A percentile compares a stretch with the other conserved stretches of the same genome.
Conservation (phyloP, 2,888 invertebrate genomes). For the Heteromyza rotundicornis region DNA sequence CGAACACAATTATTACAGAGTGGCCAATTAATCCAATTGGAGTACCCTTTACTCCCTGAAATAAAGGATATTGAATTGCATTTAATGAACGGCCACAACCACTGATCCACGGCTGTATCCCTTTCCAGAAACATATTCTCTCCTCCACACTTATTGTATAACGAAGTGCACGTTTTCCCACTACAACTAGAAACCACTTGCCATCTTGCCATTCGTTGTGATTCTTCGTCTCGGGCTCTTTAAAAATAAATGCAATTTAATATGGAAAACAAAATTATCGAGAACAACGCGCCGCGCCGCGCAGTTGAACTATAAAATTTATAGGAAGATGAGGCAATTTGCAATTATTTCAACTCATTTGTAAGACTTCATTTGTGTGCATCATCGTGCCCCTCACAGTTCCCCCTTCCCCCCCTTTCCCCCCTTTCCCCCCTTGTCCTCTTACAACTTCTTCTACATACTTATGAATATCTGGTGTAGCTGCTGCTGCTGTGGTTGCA, state of each 20-base stretch:
- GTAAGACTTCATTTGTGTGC: conserved; percentile 26
- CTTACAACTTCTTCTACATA: no score
- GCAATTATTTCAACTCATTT: conserved; percentile 28
- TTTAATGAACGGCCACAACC: neutral
- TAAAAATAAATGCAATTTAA: conserved; percentile 27
- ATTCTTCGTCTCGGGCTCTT: neutral
- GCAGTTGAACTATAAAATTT: conserved; percentile 12
- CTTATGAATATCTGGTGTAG: neutral
- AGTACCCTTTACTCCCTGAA: neutral
- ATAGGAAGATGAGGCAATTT: conserved; percentile 21
- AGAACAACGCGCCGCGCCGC: neutral
- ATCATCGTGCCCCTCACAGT: neutral
- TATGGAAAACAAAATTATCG: conserved; percentile 16
- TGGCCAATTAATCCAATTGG: conserved; percentile 23
- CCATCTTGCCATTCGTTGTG: neutral
- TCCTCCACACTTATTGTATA: neutral
- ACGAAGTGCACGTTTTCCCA: conserved; percentile 18
- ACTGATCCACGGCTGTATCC: neutral
- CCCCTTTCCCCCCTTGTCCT: no score
- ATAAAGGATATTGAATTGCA: conserved; percentile 3
- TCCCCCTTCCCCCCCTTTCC: neutral
- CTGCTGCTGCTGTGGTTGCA: neutral
- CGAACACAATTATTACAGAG: conserved; percentile 17
- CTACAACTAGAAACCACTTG: neutral
- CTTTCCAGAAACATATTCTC: neutral